Evolutionary conservation across 2,888 invertebrate genomes (phyloP).

Genomic region (Hemistola chrysoprasaria): DNA sequence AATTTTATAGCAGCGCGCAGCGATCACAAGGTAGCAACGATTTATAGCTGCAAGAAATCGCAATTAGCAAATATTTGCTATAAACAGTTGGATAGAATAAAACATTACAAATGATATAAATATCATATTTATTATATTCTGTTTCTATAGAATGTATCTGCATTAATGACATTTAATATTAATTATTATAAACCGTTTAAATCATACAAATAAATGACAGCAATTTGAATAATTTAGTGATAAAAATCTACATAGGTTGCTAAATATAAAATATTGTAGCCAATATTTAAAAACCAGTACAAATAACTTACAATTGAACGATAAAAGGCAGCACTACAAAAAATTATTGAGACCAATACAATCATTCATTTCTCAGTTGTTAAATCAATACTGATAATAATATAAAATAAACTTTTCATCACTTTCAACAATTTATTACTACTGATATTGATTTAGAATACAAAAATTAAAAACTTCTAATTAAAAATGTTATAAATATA

Average conservation of each 20-base stretch:
- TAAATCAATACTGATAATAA: slow-evolving; percentile 38
- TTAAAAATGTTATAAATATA: slow-evolving; percentile 53
- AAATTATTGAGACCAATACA: slow-evolving; percentile 16
- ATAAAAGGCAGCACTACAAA: slow-evolving; percentile 15
- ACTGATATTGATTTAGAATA: slow-evolving; percentile 62
- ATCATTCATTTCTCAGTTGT: slow-evolving; percentile 21
- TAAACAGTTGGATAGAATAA: slow-evolving; percentile 24
- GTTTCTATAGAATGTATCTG: slow-evolving; percentile 66
- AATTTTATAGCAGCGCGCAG: too few species aligned
- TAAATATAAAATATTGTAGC: neutral
- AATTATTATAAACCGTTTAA: slow-evolving; percentile 28
- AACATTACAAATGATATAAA: slow-evolving; percentile 56
- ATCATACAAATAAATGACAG: slow-evolving; percentile 16
- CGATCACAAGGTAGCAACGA: too few species aligned
- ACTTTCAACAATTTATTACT: slow-evolving; percentile 67
- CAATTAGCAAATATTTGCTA: too few species aligned
- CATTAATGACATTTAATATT: slow-evolving; percentile 49
- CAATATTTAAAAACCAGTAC: slow-evolving; percentile 3
- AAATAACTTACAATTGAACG: slow-evolving; percentile 12
- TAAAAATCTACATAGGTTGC: neutral
- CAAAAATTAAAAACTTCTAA: slow-evolving; percentile 55
- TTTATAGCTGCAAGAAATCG: too few species aligned
- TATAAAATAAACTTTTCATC: slow-evolving; percentile 62
- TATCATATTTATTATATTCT: slow-evolving; percentile 63
- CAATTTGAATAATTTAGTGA: slow-evolving; percentile 13